These are phyloP conservation scores for Caenorhabditis imperialis DNA, from an alignment of 2,888 invertebrate genomes.

Conservation along the genomic window DNA sequence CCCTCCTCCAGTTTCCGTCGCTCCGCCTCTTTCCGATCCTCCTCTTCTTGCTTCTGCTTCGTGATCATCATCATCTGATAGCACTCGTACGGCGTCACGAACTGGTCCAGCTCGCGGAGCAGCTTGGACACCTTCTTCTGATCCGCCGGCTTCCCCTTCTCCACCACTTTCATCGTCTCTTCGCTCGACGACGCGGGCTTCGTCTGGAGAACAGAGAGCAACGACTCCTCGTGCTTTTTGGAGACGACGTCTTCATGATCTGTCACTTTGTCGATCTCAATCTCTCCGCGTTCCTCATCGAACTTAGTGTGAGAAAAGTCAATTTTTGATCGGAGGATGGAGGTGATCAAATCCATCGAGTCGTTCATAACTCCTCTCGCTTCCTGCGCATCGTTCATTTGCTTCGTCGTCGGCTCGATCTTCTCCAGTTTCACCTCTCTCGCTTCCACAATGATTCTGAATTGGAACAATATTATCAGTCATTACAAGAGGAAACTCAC, in stretches of 20 bases:
- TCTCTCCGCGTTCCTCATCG: constrained; percentile 64
- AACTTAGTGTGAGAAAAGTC: constrained; percentile 64
- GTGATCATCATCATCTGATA: constrained; percentile 58
- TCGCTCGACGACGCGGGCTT: not conserved
- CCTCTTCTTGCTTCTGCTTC: constrained; percentile 53
- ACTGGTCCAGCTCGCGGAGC: constrained; percentile 46
- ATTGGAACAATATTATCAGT: not conserved
- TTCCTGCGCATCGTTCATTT: constrained; percentile 43
- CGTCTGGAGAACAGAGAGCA: constrained; percentile 36
- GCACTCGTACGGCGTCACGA: constrained; percentile 65
- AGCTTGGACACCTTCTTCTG: constrained; percentile 10
- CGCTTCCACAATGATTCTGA: constrained; percentile 66
- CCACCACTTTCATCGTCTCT: constrained; percentile 24
- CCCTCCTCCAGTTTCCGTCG: constrained; percentile 39
- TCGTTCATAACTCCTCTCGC: constrained; percentile 43
- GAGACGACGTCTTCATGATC: constrained; percentile 4
- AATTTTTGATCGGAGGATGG: constrained; percentile 54
- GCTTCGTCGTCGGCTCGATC: constrained; percentile 38
- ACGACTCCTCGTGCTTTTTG: constrained; percentile 18
- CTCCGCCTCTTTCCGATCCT: constrained; percentile 43
- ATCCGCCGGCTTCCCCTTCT: constrained; percentile 16
- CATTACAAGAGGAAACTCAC: constrained; percentile 37
- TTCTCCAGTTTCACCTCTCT: constrained; percentile 67
- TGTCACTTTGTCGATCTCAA: constrained; percentile 34
- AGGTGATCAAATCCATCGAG: constrained; percentile 41